Evolutionary conservation across 2,113 vertebrate species (phyloP).

Genomic region (Buteo buteo): DNA sequence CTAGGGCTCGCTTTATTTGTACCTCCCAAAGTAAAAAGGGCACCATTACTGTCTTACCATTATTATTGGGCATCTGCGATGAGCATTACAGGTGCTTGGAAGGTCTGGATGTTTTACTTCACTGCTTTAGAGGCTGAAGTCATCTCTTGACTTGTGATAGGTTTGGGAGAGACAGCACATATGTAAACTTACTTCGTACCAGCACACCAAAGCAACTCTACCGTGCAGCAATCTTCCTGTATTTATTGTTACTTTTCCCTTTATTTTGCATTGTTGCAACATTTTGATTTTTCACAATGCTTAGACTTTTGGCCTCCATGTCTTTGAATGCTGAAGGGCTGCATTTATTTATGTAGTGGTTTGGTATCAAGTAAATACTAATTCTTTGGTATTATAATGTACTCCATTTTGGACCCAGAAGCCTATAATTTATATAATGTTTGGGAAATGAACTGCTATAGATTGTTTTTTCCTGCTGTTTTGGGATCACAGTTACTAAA

Average conservation of each 20-base stretch:
- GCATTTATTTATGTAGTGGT: background rate
- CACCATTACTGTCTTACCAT: accelerated
- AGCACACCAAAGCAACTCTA: background rate
- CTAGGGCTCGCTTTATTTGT: background rate
- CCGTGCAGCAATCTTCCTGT: background rate
- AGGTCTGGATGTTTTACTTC: background rate
- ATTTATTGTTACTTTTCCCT: background rate
- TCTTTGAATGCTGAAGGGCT: background rate
- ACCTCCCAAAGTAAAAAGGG: background rate
- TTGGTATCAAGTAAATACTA: background rate
- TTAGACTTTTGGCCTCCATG: background rate
- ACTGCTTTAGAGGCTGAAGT: background rate
- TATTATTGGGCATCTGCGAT: accelerated
- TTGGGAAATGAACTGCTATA: background rate
- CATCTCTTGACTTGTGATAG: accelerated
- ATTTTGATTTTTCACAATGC: background rate
- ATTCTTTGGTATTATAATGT: background rate
- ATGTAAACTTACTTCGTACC: background rate
- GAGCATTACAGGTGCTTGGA: background rate
- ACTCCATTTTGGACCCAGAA: background rate
- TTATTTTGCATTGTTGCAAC: background rate
- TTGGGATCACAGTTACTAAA: background rate
- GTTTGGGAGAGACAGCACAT: background rate
- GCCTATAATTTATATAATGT: background rate
- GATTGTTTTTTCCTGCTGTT: background rate